Base-by-base conservation (phyloP, 2,888 invertebrate species). In the Lasioglossum vierecki region DNA sequence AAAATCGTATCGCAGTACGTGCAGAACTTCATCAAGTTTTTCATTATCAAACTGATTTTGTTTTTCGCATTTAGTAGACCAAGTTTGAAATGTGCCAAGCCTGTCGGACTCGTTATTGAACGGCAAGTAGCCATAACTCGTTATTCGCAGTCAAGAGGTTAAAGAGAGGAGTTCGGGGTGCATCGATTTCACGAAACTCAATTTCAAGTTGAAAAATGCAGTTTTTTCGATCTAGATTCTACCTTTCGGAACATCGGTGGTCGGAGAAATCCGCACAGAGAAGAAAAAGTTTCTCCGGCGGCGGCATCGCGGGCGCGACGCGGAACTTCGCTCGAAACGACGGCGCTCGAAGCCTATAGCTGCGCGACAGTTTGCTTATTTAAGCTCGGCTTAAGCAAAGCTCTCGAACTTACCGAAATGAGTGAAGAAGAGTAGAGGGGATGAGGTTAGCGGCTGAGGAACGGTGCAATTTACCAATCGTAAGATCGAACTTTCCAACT, bases 341-440 rank as follows among this genome's bases (percentile, higher is more conserved):
- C 86, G 84, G 49, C 77, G 73, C 84, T 80, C 80, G 84, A 70
- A 85, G 79, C 82, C 90, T 89, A 75, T 49, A 72, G 80, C 66
- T 49, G 8, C 77, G 88, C 90, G 91, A 91, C 90, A 90, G 91
- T 91, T 91, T 91, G 91, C 91, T 91, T 91, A 91, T 91, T 91
- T 91, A 90, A 91, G 90, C 91, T 88, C 86, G 88, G 90, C 91
- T 91, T 91, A 91, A 88, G 90, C 89, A 88, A 90, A 91, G 88
- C 91, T 84, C 74, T 53, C 73, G 63, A 83, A 82, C 83, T 85
- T 66, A 79, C 49, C 81, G 84, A 74, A 88, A 85, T 76, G 81
- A 79, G 85, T 66, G 73, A 82, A 83, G 81, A 81, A 76, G 70
- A 68, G 71, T 35, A 70, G 49, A 72, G 30, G 30, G 5, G 11